Evolutionary conservation across 2,113 vertebrate species (phyloP).

Genomic region (Enhydra lutris): DNA sequence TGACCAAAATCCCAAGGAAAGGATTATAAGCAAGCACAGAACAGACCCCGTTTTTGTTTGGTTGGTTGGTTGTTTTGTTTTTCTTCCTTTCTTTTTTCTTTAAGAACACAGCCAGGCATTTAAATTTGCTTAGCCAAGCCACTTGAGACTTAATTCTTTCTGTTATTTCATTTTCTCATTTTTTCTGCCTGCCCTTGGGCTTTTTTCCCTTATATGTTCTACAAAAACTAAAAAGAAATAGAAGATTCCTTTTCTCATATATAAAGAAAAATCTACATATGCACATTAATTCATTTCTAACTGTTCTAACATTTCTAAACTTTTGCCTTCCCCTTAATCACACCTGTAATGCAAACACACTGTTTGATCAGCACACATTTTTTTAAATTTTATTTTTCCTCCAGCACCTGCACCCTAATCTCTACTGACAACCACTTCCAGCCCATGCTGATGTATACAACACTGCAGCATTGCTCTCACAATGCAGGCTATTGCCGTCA

Average conservation of each 20-base stretch:
- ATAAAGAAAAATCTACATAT: not conserved
- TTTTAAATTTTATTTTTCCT: not conserved
- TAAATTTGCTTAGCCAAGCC: conserved; percentile 51
- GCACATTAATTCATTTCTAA: not conserved
- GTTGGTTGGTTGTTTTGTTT: not conserved
- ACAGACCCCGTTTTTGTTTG: not conserved
- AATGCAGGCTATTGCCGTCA: not conserved
- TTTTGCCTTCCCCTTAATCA: not conserved
- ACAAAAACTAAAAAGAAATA: not conserved
- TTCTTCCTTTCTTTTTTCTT: not conserved
- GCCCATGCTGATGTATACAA: not conserved
- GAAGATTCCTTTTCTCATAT: not conserved
- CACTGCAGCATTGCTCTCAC: rapidly evolving
- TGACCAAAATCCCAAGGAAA: conserved; percentile 27
- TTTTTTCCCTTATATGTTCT: not conserved
- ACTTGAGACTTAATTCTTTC: conserved; percentile 57
- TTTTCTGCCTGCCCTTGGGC: conserved; percentile 8
- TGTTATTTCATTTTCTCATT: conserved; percentile 61
- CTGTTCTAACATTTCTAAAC: not conserved
- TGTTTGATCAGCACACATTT: not conserved
- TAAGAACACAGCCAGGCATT: conserved; percentile 25
- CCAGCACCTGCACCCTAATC: not conserved
- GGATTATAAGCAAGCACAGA: not conserved
- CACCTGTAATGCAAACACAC: no score
- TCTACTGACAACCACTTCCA: not conserved